Evolutionary conservation across 2,888 invertebrate genomes (phyloP).

Genomic region (Lithosia quadra): DNA sequence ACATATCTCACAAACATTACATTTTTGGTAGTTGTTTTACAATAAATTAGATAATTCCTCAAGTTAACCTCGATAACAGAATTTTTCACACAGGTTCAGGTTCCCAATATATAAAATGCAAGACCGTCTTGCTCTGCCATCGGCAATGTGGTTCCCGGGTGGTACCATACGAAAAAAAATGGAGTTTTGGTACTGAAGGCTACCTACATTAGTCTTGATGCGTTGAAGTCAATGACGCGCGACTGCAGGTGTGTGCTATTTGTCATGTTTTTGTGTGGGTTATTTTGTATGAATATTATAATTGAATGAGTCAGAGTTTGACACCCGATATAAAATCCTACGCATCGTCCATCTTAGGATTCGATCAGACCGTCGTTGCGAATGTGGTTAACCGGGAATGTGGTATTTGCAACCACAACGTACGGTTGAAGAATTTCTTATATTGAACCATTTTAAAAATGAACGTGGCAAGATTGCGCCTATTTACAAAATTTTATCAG

Average conservation of each 20-base stretch:
- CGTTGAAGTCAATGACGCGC: background rate
- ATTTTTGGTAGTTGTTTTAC: background rate
- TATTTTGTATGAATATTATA: background rate
- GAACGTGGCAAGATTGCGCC: no score
- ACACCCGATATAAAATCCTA: conserved; percentile 58
- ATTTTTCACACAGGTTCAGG: background rate
- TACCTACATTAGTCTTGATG: background rate
- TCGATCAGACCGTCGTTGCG: conserved; percentile 42
- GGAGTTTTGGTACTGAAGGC: background rate
- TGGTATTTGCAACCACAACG: no score
- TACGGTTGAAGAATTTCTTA: no score
- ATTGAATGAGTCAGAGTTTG: conserved; percentile 44
- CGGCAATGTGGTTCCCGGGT: background rate
- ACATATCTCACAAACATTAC: background rate
- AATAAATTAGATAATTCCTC: background rate
- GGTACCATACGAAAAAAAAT: background rate
- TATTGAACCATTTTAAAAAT: no score
- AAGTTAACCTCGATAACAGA: background rate
- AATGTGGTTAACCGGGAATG: no score
- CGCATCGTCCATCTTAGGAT: conserved; percentile 54
- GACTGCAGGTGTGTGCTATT: background rate
- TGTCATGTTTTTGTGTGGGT: background rate
- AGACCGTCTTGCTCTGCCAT: background rate
- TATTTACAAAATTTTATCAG: no score
- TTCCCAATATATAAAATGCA: background rate